Evolutionary conservation across 1,140 invertebrate genomes (phyloP), one percentile per base, ranked within the genome.

Genomic region (Ceratosolen solmsi): DNA sequence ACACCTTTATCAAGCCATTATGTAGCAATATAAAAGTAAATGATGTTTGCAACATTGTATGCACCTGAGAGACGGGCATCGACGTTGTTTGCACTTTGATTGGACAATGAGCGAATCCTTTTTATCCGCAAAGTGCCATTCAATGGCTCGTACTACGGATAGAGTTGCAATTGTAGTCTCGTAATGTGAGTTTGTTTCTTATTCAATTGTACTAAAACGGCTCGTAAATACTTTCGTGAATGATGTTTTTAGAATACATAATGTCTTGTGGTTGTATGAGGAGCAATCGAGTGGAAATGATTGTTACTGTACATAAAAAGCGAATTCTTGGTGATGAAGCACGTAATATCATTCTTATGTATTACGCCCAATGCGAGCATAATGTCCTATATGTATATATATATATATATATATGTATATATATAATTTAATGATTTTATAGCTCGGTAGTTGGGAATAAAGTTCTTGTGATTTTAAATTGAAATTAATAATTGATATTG

Each of bases 1-100:
- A 77, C 75, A 65, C 75, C 58, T 77, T 65, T 65, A 63, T 77
- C 41, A 25, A 46, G n/a, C 17, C 38, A 65, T 30, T 77, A 46
- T 65, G 38, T 0, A 60, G 22, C 0, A 76, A 56, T 27, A 54
- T 54, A 46, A 60, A 76, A 76, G n/a, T 76, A 75, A 63, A 46
- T 46, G 36, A n/a, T n/a, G 38, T 65, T 15, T 20, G 8, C 7
- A 51, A 25, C 15, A 51, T 54, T 25, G 60, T 70, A 36, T 63
- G 46, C 13, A 22, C 7, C 17, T 0, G 49, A 38, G 30, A 25
- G 75, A 77, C 51, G n/a, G n/a, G 75, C 60, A 76, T 73, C 25
- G 9, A 8, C 7, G n/a, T 68, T 68, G 41, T 68, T 65, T 65
- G 75, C 75, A 33, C 38, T 68, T 77, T 68, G 75, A 77, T 77